phyloP scores from a whole-genome alignment of 2,797 vertebrate genomes.

The Propithecus perrieri region DNA sequence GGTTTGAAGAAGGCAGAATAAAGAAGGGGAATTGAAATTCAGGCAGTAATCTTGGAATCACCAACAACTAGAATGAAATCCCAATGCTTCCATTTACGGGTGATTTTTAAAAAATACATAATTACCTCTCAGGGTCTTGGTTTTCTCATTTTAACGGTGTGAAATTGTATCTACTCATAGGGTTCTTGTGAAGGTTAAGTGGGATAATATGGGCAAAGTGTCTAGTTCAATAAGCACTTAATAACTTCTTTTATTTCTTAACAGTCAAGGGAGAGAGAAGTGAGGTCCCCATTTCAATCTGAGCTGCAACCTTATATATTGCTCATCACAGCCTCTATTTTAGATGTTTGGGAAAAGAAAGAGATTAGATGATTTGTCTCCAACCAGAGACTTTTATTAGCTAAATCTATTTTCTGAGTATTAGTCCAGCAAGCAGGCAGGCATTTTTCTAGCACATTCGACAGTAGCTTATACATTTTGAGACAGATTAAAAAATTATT shows the following conservation, averaged over 20 bases:
- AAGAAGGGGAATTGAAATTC: not conserved
- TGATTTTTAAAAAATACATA: not conserved
- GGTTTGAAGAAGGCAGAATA: not conserved
- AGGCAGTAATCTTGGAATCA: not conserved
- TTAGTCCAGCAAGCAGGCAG: not conserved
- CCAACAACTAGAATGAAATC: not conserved
- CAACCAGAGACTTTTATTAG: not conserved
- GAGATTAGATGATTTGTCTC: conserved; percentile 19
- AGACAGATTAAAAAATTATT: conserved; percentile 27
- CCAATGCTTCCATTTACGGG: not conserved
- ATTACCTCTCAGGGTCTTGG: not conserved
- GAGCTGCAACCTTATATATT: not conserved
- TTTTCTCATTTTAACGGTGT: conserved; percentile 45
- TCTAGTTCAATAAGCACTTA: conserved; percentile 39
- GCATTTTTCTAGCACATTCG: not conserved
- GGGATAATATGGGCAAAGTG: not conserved
- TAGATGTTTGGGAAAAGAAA: not conserved
- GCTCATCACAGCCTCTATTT: conserved; percentile 24
- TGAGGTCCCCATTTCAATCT: not conserved
- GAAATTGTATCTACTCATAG: not conserved
- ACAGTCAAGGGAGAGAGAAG: not conserved
- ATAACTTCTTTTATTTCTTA: conserved; percentile 10
- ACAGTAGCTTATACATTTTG: not conserved
- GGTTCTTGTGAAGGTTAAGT: conserved; percentile 37
- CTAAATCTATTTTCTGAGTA: not conserved